phyloP scores from a whole-genome alignment of 1,140 invertebrate genomes.

The Oreohelix idahoensis region DNA sequence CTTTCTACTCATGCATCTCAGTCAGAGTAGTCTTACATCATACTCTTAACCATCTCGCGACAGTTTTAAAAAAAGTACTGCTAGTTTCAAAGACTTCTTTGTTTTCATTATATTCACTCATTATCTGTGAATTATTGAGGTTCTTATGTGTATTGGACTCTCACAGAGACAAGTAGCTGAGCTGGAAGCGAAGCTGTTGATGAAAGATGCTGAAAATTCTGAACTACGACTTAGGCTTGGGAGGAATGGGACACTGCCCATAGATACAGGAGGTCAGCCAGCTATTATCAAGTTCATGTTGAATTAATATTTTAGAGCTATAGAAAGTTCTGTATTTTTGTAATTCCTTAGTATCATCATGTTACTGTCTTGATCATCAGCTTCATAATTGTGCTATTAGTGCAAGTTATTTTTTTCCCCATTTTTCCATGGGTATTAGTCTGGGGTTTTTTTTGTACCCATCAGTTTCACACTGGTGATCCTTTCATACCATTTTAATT shows the following conservation, averaged over 20 bases:
- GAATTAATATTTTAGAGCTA: too few relatives aligned
- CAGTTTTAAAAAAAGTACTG: not conserved
- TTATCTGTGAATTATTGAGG: not conserved
- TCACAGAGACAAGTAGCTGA: slow-evolving; percentile 68
- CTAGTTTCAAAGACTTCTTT: not conserved
- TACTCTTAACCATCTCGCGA: not conserved
- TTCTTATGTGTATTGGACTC: not conserved
- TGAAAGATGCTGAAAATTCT: slow-evolving; percentile 69
- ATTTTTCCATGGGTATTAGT: too few relatives aligned
- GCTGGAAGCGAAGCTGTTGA: slow-evolving; percentile 62
- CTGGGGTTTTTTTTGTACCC: too few relatives aligned
- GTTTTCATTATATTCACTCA: not conserved
- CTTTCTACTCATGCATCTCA: not conserved
- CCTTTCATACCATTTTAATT: too few relatives aligned
- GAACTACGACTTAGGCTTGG: slow-evolving; percentile 65
- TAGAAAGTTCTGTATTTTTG: too few relatives aligned
- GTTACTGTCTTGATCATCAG: not conserved
- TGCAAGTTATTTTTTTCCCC: not conserved
- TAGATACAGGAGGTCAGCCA: slow-evolving; percentile 44
- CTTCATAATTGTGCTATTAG: not conserved
- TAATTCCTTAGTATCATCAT: not conserved
- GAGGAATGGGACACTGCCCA: slow-evolving; percentile 63
- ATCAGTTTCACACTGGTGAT: too few relatives aligned
- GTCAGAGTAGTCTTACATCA: not conserved
- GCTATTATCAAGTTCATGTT: not conserved